Conservation (phyloP, 2,888 invertebrate species). For the Metalampra italica region DNA sequence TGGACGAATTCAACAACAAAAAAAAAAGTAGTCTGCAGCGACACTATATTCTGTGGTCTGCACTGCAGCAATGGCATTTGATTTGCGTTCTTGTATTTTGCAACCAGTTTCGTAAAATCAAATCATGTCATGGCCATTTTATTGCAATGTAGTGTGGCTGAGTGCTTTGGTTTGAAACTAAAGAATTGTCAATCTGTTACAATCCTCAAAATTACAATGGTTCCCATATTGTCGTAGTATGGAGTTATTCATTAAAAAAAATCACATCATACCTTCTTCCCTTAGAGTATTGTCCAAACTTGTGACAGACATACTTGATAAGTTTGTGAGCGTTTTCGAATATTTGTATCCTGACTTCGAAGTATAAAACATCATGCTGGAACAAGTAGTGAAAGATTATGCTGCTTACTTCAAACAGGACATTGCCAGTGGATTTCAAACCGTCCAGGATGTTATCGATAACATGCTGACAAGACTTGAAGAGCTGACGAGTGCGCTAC, state of each 20-base stretch:
- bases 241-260: conserved; percentile 56
- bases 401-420: conserved; percentile 76
- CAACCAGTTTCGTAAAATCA: too few species aligned
- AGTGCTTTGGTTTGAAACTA: too few species aligned
- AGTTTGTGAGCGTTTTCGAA: conserved; percentile 51
- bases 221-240: conserved; percentile 21
- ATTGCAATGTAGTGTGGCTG: too few species aligned
- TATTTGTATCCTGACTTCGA: conserved; percentile 70
- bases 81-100: too few species aligned
- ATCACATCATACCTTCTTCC: conserved; percentile 46
- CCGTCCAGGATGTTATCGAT: conserved; percentile 81
- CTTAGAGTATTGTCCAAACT: conserved; percentile 55
- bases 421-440: conserved; percentile 74
- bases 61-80: too few species aligned
- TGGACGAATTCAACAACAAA: too few species aligned
- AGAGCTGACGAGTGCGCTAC: conserved; percentile 80
- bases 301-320: conserved; percentile 55
- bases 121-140: too few species aligned
- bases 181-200: too few species aligned
- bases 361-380: conserved; percentile 60
- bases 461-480: conserved; percentile 83
- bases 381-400: conserved; percentile 74
- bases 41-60: too few species aligned
- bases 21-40: too few species aligned
- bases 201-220: too few species aligned